phyloP scores from a whole-genome alignment of 2,113 vertebrate genomes.

The Sminthopsis crassicaudata region DNA sequence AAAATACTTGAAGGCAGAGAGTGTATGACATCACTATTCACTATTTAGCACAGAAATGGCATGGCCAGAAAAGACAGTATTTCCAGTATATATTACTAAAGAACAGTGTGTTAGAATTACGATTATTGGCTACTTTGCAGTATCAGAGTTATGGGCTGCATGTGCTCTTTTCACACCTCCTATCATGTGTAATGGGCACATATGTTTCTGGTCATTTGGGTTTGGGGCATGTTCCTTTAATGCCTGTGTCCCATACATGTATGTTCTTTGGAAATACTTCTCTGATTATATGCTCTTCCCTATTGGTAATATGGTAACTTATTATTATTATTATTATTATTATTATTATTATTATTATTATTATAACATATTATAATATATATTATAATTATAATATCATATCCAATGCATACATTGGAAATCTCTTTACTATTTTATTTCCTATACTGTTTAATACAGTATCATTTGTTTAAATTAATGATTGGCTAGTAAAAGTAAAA shows the following conservation, averaged over 20 bases:
- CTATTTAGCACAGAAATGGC: background rate
- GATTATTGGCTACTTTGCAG: background rate
- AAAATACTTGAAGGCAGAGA: background rate
- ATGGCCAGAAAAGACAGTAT: background rate
- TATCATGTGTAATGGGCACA: background rate
- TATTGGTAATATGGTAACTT: background rate
- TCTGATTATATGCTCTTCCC: background rate
- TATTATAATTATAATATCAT: no score
- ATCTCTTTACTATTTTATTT: background rate
- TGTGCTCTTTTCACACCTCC: background rate
- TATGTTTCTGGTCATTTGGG: background rate
- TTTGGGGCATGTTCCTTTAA: background rate
- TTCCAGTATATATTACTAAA: background rate
- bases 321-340: no score
- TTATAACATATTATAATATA: no score
- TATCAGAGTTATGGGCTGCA: background rate
- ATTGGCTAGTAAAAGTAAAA: background rate
- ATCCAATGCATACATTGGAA: background rate
- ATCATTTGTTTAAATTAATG: background rate
- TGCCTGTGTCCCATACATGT: background rate
- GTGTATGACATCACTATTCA: background rate
- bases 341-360: no score
- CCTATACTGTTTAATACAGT: background rate
- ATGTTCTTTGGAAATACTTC: background rate
- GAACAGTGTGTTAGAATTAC: background rate